phyloP scores from a whole-genome alignment of 1,140 invertebrate species.

The Polyergus mexicanus region DNA sequence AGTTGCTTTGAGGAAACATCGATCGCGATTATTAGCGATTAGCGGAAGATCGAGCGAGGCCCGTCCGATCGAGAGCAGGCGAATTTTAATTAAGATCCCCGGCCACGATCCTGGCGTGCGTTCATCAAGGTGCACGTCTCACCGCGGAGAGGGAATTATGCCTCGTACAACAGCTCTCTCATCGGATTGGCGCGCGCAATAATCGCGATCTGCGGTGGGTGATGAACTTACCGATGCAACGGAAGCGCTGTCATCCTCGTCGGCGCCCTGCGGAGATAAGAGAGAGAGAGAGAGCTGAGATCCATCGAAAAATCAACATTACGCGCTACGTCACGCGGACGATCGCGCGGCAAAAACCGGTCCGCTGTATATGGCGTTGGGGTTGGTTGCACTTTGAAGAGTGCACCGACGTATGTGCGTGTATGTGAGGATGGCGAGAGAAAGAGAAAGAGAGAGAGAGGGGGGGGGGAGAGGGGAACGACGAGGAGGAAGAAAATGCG shows the following conservation, averaged over 20 bases:
- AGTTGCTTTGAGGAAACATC: conserved; percentile 84
- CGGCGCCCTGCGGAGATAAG: conserved; percentile 88
- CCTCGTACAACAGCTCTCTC: conserved; percentile 19
- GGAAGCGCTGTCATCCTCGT: conserved; percentile 91
- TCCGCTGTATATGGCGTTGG: conserved; percentile 70
- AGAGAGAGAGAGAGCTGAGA: conserved; percentile 76
- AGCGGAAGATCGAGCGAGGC: conserved; percentile 45
- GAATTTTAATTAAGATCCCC: conserved; percentile 76
- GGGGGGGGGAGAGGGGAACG: background rate
- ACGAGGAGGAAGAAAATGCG: conserved; percentile 78
- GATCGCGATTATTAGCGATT: conserved; percentile 70
- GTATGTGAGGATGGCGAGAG: background rate
- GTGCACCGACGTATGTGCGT: background rate
- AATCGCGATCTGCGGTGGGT: conserved; percentile 66
- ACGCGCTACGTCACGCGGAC: conserved; percentile 67
- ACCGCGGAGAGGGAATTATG: conserved; percentile 51
- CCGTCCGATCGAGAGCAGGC: conserved; percentile 50
- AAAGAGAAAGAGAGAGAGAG: background rate
- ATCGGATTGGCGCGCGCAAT: conserved; percentile 51
- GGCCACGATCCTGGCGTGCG: conserved; percentile 57
- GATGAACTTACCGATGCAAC: conserved; percentile 89
- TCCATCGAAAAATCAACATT: conserved; percentile 72
- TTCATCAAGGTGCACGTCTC: conserved; percentile 63
- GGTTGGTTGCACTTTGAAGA: conserved; percentile 4
- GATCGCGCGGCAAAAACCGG: conserved; percentile 60